A percentile compares a stretch with the other conserved stretches of the same genome.
These are phyloP conservation scores for Syrrhaptes paradoxus DNA, from an alignment of 2,113 vertebrate genomes.

Conservation along the genomic window DNA sequence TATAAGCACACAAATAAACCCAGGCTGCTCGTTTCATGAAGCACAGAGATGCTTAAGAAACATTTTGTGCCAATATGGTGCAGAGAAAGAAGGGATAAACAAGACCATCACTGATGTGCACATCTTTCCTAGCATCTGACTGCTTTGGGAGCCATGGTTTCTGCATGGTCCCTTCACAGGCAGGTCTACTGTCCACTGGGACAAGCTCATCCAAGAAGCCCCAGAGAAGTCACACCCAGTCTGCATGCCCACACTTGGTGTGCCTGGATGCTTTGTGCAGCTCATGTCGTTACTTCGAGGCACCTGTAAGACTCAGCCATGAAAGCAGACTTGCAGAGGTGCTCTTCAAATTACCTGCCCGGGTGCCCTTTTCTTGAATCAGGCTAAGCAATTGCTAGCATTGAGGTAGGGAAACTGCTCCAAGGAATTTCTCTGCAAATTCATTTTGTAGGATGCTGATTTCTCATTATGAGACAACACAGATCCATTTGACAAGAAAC, in stretches of 20 bases:
- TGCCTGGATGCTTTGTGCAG: not conserved
- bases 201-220: not conserved
- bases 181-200: not conserved
- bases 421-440: not conserved
- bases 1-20: not conserved
- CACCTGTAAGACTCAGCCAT: not conserved
- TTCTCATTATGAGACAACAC: conserved; percentile 43
- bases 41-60: not conserved
- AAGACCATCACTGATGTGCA: not conserved
- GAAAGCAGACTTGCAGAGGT: not conserved
- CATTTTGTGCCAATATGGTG: not conserved
- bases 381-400: not conserved
- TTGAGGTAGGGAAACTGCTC: not conserved
- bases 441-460: conserved; percentile 42
- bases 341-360: not conserved
- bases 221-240: not conserved
- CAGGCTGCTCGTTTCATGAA: not conserved
- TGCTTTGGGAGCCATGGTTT: not conserved
- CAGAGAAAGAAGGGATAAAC: not conserved
- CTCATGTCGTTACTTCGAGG: not conserved
- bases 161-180: not conserved
- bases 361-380: not conserved
- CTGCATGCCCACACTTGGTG: not conserved
- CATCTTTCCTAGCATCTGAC: not conserved
- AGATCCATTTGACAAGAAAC: conserved; percentile 19